Evolutionary conservation across 2,113 vertebrate species (phyloP), one percentile per base, ranked within the genome.

Genomic region (Podiceps cristatus): DNA sequence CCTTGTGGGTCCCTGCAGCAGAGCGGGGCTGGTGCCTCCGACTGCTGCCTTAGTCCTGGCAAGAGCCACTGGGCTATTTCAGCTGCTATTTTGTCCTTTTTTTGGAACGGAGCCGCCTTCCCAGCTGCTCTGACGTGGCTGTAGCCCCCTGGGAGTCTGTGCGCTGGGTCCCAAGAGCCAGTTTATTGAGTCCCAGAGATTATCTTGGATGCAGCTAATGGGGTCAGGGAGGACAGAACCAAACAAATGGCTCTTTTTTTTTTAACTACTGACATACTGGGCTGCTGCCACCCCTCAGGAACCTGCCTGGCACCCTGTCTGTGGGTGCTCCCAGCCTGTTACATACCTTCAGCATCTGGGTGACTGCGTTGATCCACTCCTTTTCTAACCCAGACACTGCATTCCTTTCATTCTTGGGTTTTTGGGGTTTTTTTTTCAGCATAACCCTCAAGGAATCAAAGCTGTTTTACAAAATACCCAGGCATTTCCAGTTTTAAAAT

Each of bases 401-500:
- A 75, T 90, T 91, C 85, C 75, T 88, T 77, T 85, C 40, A 13
- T 18, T 13, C 58, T 67, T 47, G 12, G 12, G 5, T 3, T 86
- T 68, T 69, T 35, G 37, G 37, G 37, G 37, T 37, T 37, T 37
- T 37, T 37, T 37, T 37, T 37, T 37, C 74, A 69, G 42, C 49
- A 16, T 62, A 73, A 23, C 53, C 53, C 62, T 92, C 45, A 62
- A 79, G 82, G 71, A 75, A 45, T 44, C 37, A 23, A 53, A 23
- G 56, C 85, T 16, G 1, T 75, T 79, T 72, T 69, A 64, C 37
- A 64, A 72, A 82, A 59, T 42, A 22, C 76, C 80, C 42, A 42
- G 68, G 47, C 53, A 58, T 81, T 88, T 90, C 28, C 62, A 75
- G 45, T 22, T 86, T 87, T 85, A 58, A 96, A 82, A 47, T 47